Percentiles rank a stretch among this genome's conserved stretches.
These are phyloP conservation scores for Aurelia sp. DNA, from an alignment of 30 jellyfish, hydroid and myxozoan species.

Conservation along the genomic window DNA sequence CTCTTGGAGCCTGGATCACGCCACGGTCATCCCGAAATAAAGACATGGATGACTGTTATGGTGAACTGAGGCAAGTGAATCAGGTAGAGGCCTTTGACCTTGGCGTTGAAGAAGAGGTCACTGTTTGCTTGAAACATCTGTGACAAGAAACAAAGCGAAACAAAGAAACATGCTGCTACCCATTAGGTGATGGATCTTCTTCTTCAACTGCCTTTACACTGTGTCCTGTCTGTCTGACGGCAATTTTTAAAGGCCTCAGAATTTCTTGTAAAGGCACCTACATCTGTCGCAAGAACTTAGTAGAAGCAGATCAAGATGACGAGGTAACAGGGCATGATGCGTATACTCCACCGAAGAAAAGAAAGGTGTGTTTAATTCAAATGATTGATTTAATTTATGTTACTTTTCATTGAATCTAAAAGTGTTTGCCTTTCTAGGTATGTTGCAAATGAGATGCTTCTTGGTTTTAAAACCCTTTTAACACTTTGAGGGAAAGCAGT, in stretches of 20 bases:
- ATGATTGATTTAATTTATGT: background rate
- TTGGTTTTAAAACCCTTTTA: background rate
- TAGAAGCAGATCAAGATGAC: background rate
- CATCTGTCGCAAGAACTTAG: conserved; percentile 20
- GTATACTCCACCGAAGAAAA: conserved; percentile 25
- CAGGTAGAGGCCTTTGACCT: too few species aligned
- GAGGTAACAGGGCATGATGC: conserved; percentile 21
- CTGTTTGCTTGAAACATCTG: conserved; percentile 23
- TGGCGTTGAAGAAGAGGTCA: background rate
- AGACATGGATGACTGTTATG: too few species aligned
- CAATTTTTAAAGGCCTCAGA: conserved; percentile 19
- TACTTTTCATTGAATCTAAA: background rate
- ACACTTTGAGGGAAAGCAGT: background rate
- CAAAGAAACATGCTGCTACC: conserved; percentile 22
- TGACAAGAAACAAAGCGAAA: conserved; percentile 11
- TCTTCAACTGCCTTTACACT: background rate
- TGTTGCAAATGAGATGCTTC: background rate
- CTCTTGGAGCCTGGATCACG: too few species aligned
- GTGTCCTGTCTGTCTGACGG: conserved; percentile 16
- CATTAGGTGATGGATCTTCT: conserved; percentile 21
- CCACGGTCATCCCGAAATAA: too few species aligned
- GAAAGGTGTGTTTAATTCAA: conserved; percentile 17
- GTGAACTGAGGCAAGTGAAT: too few species aligned
- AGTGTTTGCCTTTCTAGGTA: background rate
- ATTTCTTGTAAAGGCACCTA: conserved; percentile 20